Evolutionary conservation across 2,888 invertebrate species (phyloP).

Genomic region (Glyphotaelius pellucidus): DNA sequence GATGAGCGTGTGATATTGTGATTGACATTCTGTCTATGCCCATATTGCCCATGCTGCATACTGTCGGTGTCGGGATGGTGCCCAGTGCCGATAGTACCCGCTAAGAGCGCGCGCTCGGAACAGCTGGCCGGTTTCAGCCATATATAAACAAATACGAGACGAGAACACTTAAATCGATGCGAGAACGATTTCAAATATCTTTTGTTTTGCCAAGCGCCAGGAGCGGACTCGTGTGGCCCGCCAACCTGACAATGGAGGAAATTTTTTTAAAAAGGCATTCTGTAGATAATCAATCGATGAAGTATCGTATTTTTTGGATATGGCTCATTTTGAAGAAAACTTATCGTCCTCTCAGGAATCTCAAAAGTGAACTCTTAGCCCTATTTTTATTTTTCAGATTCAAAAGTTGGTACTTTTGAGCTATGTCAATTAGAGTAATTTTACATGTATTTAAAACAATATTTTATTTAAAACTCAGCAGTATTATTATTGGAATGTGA

Average conservation of each 20-base stretch:
- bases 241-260: not conserved
- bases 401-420: no score
- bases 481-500: no score
- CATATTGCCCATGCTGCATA: no score
- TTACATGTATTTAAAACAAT: no score
- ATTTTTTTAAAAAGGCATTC: not conserved
- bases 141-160: constrained; percentile 36
- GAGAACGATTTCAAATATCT: constrained; percentile 31
- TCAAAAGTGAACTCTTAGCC: no score
- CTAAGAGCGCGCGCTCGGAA: not conserved
- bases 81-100: not conserved
- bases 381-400: no score
- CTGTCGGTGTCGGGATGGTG: not conserved
- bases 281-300: no score
- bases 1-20: not conserved
- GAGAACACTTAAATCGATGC: constrained; percentile 45
- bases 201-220: constrained; percentile 13
- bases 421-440: no score
- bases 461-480: no score
- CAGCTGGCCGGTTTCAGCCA: constrained; percentile 31
- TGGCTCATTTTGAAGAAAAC: no score
- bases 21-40: constrained; percentile 14
- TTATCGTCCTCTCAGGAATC: no score
- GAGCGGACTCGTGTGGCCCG: not conserved
- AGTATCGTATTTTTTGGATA: no score